Conservation (phyloP, 92 coral and sea anemone species). For the Ricordea florida region DNA sequence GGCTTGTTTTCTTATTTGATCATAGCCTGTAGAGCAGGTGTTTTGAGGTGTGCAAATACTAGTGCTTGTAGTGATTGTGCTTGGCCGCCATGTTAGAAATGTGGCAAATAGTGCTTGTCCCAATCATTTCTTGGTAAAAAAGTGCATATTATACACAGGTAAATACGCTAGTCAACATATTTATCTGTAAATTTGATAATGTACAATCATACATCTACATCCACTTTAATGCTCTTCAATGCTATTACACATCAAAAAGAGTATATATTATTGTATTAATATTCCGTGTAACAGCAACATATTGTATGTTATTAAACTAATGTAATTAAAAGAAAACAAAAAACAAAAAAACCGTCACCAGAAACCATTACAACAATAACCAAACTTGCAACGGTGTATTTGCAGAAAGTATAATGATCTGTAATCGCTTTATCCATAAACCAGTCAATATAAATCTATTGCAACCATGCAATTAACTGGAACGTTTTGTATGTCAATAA, state of each 20-base stretch:
- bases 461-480: constrained; percentile 38
- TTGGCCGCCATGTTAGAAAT: too few relatives aligned
- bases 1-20: too few relatives aligned
- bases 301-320: constrained; percentile 11
- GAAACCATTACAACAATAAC: constrained; percentile 22
- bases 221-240: too few relatives aligned
- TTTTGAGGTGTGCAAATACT: too few relatives aligned
- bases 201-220: constrained; percentile 30
- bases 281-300: constrained; percentile 40
- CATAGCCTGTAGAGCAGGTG: too few relatives aligned
- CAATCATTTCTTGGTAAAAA: too few relatives aligned
- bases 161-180: constrained; percentile 39
- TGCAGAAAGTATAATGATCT: constrained; percentile 18
- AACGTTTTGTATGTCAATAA: constrained; percentile 38
- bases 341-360: constrained; percentile 3
- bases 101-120: too few relatives aligned
- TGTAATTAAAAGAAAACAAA: too few relatives aligned
- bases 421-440: constrained; percentile 22
- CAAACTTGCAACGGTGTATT: constrained; percentile 30
- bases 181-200: constrained; percentile 38
- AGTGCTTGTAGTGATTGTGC: too few relatives aligned
- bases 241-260: too few relatives aligned
- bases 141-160: too few relatives aligned
- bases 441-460: constrained; percentile 24
- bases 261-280: constrained; percentile 16